Base-by-base conservation (phyloP, 2,888 invertebrate species). In the Drosophila multiciliata region DNA sequence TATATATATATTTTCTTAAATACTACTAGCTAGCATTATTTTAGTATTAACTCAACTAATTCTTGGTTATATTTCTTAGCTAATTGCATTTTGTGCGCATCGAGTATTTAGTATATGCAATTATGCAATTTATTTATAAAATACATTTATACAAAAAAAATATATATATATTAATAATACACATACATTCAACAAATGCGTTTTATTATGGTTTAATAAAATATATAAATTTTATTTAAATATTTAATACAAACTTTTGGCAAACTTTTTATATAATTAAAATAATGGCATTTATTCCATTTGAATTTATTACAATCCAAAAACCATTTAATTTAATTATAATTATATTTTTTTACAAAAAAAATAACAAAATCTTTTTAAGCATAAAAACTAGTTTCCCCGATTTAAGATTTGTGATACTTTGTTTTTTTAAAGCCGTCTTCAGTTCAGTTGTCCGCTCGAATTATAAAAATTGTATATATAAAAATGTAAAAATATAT, bases 101-200 rank as follows among this genome's bases (percentile, higher is more conserved):
- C 66, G 57, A 62, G 50, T 38, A 11, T 62, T 76, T 71, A 73
- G 74, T 58, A 72, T 53, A 66, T 62, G 53, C 54, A 26, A 62
- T 32, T 42, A 55, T 52, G 42, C 53, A 66, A 52, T 49, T 80
- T 67, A 80, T 73, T 73, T 80, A 78, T 64, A 38, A 48, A 64
- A 48, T 17, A 55, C 55, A 63, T 42, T 35, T 72, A 60, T 42
- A 40, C 7, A 60, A 62, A 54, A 53, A 61, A 60, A 40, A 29
- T 54, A 54, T 57, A 57, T 45, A 61, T 49, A 75, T 57, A 62
- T 36, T 59, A 48, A 26, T 35, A 36, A 50, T 35, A 53, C 11
- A 48, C 15, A 17, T 11, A 20, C 1, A 40, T 23, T 53, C 2
- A 53, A 63, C 36, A 11, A 17, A 11, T 45, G 52, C 9, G 23